Conservation (phyloP, 2,113 vertebrate genomes). For the Albula glossodonta region DNA sequence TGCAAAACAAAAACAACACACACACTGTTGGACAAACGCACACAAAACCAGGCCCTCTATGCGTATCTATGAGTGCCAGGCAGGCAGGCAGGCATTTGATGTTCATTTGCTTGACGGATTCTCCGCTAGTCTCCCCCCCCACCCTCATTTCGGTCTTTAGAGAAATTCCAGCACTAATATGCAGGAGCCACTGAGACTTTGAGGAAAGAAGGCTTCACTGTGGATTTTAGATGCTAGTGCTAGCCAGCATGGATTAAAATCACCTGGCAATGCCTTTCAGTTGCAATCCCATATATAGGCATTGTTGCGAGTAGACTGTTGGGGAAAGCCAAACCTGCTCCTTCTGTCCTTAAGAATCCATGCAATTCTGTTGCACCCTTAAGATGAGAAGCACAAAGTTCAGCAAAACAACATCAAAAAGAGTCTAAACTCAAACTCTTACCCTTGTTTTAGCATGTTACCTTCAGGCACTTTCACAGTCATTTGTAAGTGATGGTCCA, state of each 20-base stretch:
- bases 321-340: background rate
- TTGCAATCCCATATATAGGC: no score
- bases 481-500: no score
- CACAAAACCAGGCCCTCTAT: background rate
- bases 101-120: background rate
- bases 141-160: constrained; percentile 2
- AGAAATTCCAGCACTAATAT: background rate
- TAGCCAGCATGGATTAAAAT: background rate
- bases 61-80: background rate
- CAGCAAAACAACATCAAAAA: background rate
- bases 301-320: background rate
- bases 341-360: background rate
- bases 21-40: background rate
- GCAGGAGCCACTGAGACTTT: background rate
- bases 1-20: constrained; percentile 40
- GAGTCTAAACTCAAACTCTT: no score
- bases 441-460: no score
- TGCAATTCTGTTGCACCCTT: background rate
- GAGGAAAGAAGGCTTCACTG: background rate
- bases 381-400: background rate
- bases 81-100: background rate
- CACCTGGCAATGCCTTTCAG: background rate
- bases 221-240: background rate
- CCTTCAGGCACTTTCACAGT: no score
- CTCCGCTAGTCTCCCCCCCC: background rate